These are phyloP conservation scores for Schizaphis graminum DNA, from an alignment of 2,888 invertebrate genomes.

Conservation along the genomic window DNA sequence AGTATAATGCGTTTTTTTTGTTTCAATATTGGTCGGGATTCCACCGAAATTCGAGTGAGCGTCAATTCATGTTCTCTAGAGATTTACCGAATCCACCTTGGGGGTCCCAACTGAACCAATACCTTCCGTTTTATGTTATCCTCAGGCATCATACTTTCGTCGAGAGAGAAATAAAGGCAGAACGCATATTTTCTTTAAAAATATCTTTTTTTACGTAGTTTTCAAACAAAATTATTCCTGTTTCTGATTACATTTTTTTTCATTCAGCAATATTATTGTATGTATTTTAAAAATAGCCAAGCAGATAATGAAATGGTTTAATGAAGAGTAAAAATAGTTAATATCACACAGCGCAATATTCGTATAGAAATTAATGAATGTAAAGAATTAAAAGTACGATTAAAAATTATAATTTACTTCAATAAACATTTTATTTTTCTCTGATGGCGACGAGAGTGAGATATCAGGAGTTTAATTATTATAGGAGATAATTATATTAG, in stretches of 20 bases:
- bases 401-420: neutral
- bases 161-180: neutral
- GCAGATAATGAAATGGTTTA: neutral
- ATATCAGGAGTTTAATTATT: no score
- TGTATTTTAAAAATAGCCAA: neutral
- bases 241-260: constrained; percentile 19
- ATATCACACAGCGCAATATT: neutral
- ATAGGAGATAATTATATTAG: neutral
- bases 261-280: no score
- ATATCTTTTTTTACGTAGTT: neutral
- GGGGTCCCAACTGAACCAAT: neutral
- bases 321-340: neutral
- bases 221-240: neutral
- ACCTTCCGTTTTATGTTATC: constrained; percentile 1
- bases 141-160: neutral
- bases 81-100: neutral
- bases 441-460: no score
- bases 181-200: neutral
- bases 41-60: neutral
- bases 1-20: neutral
- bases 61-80: constrained; percentile 9
- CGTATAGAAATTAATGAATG: neutral
- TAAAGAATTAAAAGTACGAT: neutral
- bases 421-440: neutral
- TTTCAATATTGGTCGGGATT: constrained; percentile 20